phyloP scores from a whole-genome alignment of 2,888 invertebrate genomes.

The Unio delphinus region DNA sequence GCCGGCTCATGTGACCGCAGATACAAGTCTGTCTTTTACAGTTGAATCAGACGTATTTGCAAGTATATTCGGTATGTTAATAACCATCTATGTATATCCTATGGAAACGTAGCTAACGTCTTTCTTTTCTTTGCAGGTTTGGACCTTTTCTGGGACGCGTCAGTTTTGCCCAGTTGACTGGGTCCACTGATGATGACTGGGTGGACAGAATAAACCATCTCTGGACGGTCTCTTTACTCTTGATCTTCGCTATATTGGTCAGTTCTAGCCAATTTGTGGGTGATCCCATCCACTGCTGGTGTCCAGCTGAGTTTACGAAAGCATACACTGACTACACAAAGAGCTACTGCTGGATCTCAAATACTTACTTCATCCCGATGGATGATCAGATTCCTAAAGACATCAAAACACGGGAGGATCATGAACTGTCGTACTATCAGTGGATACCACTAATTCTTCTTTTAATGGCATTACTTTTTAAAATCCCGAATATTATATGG shows the following conservation, averaged over 20 bases:
- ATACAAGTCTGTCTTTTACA: no score
- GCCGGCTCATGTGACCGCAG: no score
- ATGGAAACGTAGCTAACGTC: no score
- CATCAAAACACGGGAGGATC: constrained; percentile 37
- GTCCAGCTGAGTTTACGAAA: constrained; percentile 64
- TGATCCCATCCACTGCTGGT: constrained; percentile 65
- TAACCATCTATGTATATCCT: no score
- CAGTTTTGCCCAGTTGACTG: constrained; percentile 52
- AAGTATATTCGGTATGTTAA: no score
- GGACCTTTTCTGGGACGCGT: constrained; percentile 49
- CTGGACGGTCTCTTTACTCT: constrained; percentile 57
- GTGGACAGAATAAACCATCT: constrained; percentile 62
- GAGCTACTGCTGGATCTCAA: constrained; percentile 74
- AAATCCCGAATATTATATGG: constrained; percentile 50
- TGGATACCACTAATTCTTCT: constrained; percentile 71
- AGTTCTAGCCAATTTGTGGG: constrained; percentile 62
- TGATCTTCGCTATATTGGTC: constrained; percentile 58
- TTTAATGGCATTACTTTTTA: constrained; percentile 48
- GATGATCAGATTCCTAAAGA: constrained; percentile 38
- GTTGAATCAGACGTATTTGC: no score
- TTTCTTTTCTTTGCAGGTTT: constrained; percentile 32
- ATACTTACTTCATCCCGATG: constrained; percentile 72
- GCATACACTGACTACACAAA: constrained; percentile 74
- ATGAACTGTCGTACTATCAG: constrained; percentile 66
- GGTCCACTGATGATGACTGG: constrained; percentile 62